Evolutionary conservation across 1,140 invertebrate genomes (phyloP).

Genomic region (Nephotettix cincticeps): DNA sequence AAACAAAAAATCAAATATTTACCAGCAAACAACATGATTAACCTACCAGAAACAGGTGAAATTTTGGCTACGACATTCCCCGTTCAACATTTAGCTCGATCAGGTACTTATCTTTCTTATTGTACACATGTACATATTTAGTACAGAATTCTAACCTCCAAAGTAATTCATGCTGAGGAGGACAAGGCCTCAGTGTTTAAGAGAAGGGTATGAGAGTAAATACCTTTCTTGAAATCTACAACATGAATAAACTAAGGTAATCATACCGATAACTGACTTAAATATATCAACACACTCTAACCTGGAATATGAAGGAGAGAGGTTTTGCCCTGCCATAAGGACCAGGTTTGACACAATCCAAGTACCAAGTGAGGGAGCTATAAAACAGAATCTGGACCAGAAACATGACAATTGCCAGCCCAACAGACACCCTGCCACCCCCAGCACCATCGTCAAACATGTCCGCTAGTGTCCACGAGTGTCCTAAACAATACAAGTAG

Average conservation of each 20-base stretch:
- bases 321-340: slow-evolving; percentile 34
- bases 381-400: slow-evolving; percentile 26
- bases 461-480: slow-evolving; percentile 16
- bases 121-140: neutral
- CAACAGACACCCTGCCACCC: slow-evolving; percentile 28
- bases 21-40: no score
- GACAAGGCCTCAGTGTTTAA: neutral
- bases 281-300: slow-evolving; percentile 9
- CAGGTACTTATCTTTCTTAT: no score
- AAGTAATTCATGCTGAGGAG: neutral
- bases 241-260: neutral
- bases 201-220: neutral
- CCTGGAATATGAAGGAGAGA: slow-evolving; percentile 34
- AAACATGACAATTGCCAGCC: slow-evolving; percentile 25
- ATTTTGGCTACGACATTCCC: no score
- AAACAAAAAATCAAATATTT: no score
- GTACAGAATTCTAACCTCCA: neutral
- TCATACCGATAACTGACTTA: neutral
- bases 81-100: no score
- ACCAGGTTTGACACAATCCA: slow-evolving; percentile 37
- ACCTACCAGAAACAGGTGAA: no score
- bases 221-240: neutral
- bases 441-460: slow-evolving; percentile 26
- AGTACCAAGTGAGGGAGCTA: slow-evolving; percentile 30
- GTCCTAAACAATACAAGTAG: no score